Evolutionary conservation across 2,113 vertebrate genomes (phyloP), one percentile per base, ranked within the genome.

Genomic region (Rana temporaria): DNA sequence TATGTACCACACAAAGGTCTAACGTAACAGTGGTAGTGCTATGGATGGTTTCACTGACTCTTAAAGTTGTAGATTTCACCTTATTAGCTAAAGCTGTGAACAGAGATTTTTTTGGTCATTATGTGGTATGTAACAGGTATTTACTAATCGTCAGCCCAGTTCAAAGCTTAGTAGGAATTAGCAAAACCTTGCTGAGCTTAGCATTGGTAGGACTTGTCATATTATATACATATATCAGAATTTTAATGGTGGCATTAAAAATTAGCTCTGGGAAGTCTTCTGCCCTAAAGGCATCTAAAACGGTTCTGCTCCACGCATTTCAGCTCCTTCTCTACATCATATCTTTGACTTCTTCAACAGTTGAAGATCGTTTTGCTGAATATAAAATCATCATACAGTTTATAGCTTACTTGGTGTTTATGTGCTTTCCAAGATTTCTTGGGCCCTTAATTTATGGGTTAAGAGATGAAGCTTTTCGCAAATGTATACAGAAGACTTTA

Each of bases 221-320:
- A 30, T 19, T 79, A 2, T 68, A 67, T 42, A 79, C 78, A 7
- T 79, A 79, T 67, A 11, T 79, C 11, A 66, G 55, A 48, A 53
- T 79, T 20, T 19, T 69, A 16, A 16, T 34, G 53, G 78, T 68
- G 4, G 78, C 78, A 9, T 20, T 42, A 20, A 55, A 26, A 17
- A 30, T 68, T 4, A 52, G 64, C 17, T 57, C 66, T 4, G 42
- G 20, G 16, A 55, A 55, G 38, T 63, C 57, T 32, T 79, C 78
- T 26, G 71, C 71, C 1, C 18, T 60, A 12, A 74, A 74, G 71
- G 71, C 71, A 4, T 17, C 20, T 30, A 56, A 32, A 56, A 74
- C 71, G 11, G 71, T 74, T 24, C 32, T 60, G 53, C 24, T 74
- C 24, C 71, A 74, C 16, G 71, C 55, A n/a, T 74, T 74, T 24